Base-by-base conservation (phyloP, 2,888 invertebrate species). In the Andrena fulva region DNA sequence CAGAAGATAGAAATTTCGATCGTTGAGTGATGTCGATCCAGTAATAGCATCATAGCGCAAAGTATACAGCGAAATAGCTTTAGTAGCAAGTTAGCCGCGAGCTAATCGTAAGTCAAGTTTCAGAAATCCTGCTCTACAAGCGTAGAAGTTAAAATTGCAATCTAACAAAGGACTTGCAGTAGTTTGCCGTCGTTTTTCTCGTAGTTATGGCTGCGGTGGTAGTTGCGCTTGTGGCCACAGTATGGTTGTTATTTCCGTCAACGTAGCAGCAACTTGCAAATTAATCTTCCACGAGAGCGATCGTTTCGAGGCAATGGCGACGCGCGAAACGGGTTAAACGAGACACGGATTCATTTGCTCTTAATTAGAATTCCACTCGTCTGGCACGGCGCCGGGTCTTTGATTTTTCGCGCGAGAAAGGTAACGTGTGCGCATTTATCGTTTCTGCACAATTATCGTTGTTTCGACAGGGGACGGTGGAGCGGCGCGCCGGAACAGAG, bases 401-500 rank as follows among this genome's bases (percentile, higher is more conserved):
- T 10, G 62, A 68, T 63, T 69, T 79, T 56, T 56, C 54, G n/a
- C 27, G 27, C 2, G 62, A 35, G 20, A 66, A 66, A 64, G 27
- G 2, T 16, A 33, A 63, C 24, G 16, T 59, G 20, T 2, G 63
- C 20, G 54, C 27, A 56, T 74, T 50, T 42, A 74, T 33, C 59
- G 29, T 52, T 62, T 52, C 56, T 7, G 16, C 16, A 56, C 35
- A 80, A 84, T 84, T 60, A 78, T 76, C 27, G 35, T 72, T 54
- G 77, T 77, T 71, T 77, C 73, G 77, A 20, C 20, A 12, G 56
- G 20, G 27, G 5, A 33, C 56, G 35, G 27, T 7, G 52, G 54
- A 24, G 20, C 33, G 48, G 10, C 35, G 33, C 42, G 50, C 42
- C 64, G 70, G 52, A 76, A 67, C 60, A 50, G 59, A 35, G 63